These are phyloP conservation scores for Sarcophaga rosellei DNA, from an alignment of 2,888 invertebrate genomes.

Conservation along the genomic window DNA sequence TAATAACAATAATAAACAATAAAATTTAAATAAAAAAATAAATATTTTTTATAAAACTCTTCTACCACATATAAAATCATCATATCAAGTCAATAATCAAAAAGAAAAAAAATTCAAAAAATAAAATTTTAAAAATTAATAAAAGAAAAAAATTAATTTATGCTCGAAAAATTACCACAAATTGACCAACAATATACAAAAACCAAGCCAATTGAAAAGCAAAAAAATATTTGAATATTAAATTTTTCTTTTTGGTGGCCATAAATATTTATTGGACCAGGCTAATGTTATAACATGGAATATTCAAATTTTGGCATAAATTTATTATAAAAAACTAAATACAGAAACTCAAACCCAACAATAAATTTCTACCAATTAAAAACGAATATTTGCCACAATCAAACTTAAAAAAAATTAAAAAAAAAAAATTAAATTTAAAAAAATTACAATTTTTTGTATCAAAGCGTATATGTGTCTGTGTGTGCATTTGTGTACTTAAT, in stretches of 20 bases:
- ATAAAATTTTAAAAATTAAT: constrained; percentile 9
- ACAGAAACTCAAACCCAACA: neutral
- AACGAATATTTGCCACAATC: neutral
- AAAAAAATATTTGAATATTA: neutral
- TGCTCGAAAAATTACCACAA: constrained; percentile 26
- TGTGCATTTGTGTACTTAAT: neutral
- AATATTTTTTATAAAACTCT: constrained; percentile 22
- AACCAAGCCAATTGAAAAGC: constrained; percentile 14
- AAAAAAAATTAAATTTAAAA: neutral
- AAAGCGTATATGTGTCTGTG: neutral
- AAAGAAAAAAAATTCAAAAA: neutral
- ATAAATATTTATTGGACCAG: constrained; percentile 10
- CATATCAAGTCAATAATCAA: constrained; percentile 47
- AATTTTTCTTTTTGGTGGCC: neutral
- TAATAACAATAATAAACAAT: constrained; percentile 44
- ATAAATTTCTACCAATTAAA: neutral
- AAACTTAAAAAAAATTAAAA: neutral
- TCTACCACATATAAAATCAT: constrained; percentile 6
- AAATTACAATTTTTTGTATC: neutral
- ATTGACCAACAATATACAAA: constrained; percentile 24
- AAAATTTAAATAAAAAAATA: neutral
- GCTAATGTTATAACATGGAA: constrained; percentile 7
- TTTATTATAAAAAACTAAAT: constrained; percentile 17
- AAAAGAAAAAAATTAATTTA: neutral
- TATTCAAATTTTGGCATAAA: constrained; percentile 31